phyloP scores from a whole-genome alignment of 2,888 invertebrate species.

The Neelides folsomi region DNA sequence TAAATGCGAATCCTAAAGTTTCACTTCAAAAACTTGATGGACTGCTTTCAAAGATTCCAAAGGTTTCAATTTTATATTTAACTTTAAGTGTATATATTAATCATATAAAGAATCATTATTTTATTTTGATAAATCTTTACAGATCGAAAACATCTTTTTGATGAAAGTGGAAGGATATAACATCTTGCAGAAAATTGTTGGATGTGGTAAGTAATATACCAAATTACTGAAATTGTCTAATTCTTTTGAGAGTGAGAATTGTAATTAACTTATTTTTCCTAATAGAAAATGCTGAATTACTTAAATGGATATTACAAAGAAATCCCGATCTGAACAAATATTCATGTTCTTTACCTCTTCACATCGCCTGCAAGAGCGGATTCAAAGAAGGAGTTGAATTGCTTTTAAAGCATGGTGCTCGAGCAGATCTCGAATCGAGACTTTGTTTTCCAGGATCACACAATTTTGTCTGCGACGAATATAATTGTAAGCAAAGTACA shows the following conservation, averaged over 20 bases:
- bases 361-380: constrained; percentile 58
- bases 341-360: constrained; percentile 59
- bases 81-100: too few relatives aligned
- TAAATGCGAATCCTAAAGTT: constrained; percentile 53
- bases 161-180: too few relatives aligned
- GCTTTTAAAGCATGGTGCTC: constrained; percentile 53
- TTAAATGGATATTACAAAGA: constrained; percentile 51
- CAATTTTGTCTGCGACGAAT: too few relatives aligned
- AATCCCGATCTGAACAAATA: constrained; percentile 54
- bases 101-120: too few relatives aligned
- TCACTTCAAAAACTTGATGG: constrained; percentile 52
- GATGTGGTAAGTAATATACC: too few relatives aligned
- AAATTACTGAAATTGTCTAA: too few relatives aligned
- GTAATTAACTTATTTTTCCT: constrained; percentile 50
- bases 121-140: too few relatives aligned
- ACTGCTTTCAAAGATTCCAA: constrained; percentile 52
- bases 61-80: constrained; percentile 39
- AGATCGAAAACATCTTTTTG: too few relatives aligned
- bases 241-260: constrained; percentile 40
- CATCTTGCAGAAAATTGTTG: too few relatives aligned
- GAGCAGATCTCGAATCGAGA: constrained; percentile 55
- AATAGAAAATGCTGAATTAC: constrained; percentile 54
- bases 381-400: constrained; percentile 56
- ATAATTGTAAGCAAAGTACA: too few relatives aligned
- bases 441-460: constrained; percentile 59